These are phyloP conservation scores for Galleria mellonella DNA, from an alignment of 1,140 invertebrate genomes.

Conservation along the genomic window DNA sequence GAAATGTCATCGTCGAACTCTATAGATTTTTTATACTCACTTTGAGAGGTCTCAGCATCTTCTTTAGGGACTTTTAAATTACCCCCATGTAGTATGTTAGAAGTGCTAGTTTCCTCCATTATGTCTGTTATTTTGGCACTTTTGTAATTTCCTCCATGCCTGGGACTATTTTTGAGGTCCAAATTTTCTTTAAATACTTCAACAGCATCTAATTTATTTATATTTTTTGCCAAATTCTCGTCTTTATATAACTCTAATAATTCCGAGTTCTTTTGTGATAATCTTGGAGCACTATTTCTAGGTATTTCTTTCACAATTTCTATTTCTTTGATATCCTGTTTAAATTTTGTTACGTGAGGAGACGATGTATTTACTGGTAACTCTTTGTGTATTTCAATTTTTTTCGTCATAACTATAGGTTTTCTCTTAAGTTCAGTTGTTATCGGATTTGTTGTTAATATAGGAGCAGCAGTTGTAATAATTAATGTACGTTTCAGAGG, in stretches of 20 bases:
- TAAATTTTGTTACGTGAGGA: constrained; percentile 50
- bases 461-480: constrained; percentile 42
- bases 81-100: constrained; percentile 56
- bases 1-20: constrained; percentile 22
- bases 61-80: constrained; percentile 45
- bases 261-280: constrained; percentile 37
- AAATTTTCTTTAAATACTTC: constrained; percentile 60
- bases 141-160: constrained; percentile 64
- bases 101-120: not conserved
- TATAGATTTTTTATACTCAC: constrained; percentile 34
- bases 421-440: constrained; percentile 22
- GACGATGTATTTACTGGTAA: constrained; percentile 41
- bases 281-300: constrained; percentile 21
- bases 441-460: constrained; percentile 22
- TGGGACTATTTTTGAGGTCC: constrained; percentile 46
- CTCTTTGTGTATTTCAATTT: constrained; percentile 61
- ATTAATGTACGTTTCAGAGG: constrained; percentile 40
- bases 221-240: constrained; percentile 57
- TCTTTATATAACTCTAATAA: constrained; percentile 56
- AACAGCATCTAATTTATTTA: constrained; percentile 61
- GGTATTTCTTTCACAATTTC: constrained; percentile 64
- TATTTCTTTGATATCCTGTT: constrained; percentile 63
- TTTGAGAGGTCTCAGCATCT: constrained; percentile 42
- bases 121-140: constrained; percentile 8
- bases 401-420: constrained; percentile 44